A percentile compares a stretch with the other conserved stretches of the same genome.
phyloP scores from a whole-genome alignment of 2,797 vertebrate genomes.

The Netta rufina region DNA sequence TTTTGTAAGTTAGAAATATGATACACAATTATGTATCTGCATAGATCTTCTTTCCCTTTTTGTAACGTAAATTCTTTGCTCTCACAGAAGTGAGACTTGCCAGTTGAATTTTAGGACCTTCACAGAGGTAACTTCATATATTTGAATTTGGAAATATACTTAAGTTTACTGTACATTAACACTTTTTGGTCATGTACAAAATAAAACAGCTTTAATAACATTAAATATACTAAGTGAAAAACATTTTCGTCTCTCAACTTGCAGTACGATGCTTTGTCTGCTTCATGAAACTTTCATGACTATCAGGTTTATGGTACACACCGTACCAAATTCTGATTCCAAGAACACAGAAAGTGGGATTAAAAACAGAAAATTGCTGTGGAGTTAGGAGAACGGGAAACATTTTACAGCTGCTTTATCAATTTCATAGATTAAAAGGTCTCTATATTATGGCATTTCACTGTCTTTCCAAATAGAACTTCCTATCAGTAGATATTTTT shows the following conservation, averaged over 20 bases:
- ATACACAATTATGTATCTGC: fast-evolving
- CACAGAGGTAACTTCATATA: not conserved
- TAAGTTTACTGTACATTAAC: not conserved
- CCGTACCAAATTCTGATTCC: not conserved
- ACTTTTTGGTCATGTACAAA: not conserved
- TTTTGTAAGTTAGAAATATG: not conserved
- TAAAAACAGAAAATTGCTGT: not conserved
- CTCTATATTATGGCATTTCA: not conserved
- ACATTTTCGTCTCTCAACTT: not conserved
- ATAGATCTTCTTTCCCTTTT: not conserved
- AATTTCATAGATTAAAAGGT: not conserved
- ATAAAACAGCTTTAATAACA: not conserved
- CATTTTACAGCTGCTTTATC: not conserved
- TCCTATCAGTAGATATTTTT: not conserved
- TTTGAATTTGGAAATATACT: not conserved
- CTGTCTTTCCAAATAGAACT: not conserved
- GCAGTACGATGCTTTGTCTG: not conserved
- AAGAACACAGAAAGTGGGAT: not conserved
- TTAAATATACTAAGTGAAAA: not conserved
- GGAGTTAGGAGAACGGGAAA: not conserved
- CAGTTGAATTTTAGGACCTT: not conserved
- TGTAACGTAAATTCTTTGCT: not conserved
- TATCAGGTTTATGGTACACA: not conserved
- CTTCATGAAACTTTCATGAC: not conserved
- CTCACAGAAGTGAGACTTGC: not conserved